Conservation (phyloP, 2,888 invertebrate genomes). For the Drosophila subsilvestris region DNA sequence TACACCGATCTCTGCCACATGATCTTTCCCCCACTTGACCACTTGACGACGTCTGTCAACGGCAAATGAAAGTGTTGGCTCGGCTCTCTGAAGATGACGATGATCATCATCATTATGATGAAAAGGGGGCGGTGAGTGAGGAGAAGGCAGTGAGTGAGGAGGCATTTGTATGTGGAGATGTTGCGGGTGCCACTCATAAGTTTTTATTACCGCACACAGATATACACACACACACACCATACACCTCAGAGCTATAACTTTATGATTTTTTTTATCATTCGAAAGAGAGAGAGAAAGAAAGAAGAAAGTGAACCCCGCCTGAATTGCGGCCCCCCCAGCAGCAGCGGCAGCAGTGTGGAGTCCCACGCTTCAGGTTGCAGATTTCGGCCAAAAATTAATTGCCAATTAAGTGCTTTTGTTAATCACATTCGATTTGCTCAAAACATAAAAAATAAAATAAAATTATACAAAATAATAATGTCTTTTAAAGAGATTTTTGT, state of each 20-base stretch:
- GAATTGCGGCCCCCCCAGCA: conserved; percentile 5
- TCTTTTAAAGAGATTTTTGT: conserved; percentile 8
- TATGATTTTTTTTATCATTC: conserved; percentile 3
- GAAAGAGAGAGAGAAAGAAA: conserved; percentile 20
- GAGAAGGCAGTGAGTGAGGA: background rate
- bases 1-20: background rate
- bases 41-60: conserved; percentile 76
- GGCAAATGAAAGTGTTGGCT: conserved; percentile 74
- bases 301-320: conserved; percentile 35
- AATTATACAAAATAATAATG: conserved; percentile 20
- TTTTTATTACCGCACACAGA: conserved; percentile 74
- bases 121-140: conserved; percentile 16
- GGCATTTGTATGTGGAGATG: conserved; percentile 20
- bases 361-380: conserved; percentile 59
- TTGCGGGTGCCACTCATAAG: conserved; percentile 76
- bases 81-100: conserved; percentile 26
- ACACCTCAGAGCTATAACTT: conserved; percentile 5
- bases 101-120: conserved; percentile 5
- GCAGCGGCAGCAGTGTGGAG: conserved; percentile 12
- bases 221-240: conserved; percentile 24
- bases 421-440: conserved; percentile 63
- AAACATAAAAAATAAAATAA: background rate
- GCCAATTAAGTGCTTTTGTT: conserved; percentile 65
- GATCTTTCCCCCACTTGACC: conserved; percentile 45
- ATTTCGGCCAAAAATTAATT: conserved; percentile 63